Evolutionary conservation across 2,888 invertebrate genomes (phyloP).

Genomic region (Nudaria mundana): DNA sequence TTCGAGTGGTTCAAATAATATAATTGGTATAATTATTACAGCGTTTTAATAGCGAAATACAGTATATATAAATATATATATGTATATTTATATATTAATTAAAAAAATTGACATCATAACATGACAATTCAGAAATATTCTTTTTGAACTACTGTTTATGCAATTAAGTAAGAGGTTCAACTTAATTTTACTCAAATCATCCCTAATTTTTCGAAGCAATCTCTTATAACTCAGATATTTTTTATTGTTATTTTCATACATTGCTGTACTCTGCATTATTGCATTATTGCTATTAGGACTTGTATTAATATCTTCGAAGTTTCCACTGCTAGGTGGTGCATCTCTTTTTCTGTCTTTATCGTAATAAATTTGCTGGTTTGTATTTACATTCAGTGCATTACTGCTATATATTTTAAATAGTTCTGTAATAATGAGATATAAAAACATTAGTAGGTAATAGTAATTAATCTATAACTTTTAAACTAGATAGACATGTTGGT

Average conservation of each 20-base stretch:
- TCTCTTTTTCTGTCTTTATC: conserved; percentile 8
- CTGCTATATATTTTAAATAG: conserved; percentile 6
- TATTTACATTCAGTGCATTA: not conserved
- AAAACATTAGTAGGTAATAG: too few relatives aligned
- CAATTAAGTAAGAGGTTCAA: too few relatives aligned
- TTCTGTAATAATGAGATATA: conserved; percentile 20
- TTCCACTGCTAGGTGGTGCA: conserved; percentile 1
- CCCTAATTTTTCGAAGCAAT: conserved; percentile 12
- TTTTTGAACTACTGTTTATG: too few relatives aligned
- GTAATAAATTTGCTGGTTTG: not conserved
- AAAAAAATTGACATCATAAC: too few relatives aligned
- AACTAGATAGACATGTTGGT: too few relatives aligned
- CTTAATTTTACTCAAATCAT: conserved; percentile 11
- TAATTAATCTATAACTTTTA: too few relatives aligned
- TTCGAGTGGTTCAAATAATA: conserved; percentile 3
- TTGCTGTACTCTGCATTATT: not conserved
- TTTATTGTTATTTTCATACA: conserved; percentile 2
- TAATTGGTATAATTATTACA: not conserved
- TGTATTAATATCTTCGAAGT: conserved; percentile 1
- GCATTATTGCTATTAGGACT: not conserved
- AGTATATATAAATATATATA: conserved; percentile 1
- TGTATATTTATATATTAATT: too few relatives aligned
- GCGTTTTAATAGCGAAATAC: conserved; percentile 2
- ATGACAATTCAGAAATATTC: too few relatives aligned
- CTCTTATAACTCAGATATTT: conserved; percentile 13